A percentile compares a stretch with the other conserved stretches of the same genome.
phyloP scores from a whole-genome alignment of 1,140 invertebrate genomes.

The Macrotrachela quadricornifera region DNA sequence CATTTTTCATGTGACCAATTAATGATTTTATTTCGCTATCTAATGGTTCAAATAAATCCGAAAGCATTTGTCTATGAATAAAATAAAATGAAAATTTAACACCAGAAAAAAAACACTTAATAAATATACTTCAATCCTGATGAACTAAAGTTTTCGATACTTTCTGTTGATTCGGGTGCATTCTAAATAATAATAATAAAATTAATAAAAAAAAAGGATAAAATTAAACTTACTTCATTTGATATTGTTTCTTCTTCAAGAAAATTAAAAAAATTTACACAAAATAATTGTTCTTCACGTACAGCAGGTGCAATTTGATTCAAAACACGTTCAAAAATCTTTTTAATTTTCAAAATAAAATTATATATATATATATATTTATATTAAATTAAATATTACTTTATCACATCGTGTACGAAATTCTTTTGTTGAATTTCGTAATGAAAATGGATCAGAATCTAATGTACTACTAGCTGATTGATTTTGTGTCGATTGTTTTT shows the following conservation, averaged over 20 bases:
- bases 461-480: no score
- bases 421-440: no score
- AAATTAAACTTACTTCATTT: not conserved
- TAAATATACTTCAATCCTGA: not conserved
- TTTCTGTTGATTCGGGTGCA: slow-evolving; percentile 27
- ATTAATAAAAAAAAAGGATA: not conserved
- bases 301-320: slow-evolving; percentile 72
- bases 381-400: no score
- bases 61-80: not conserved
- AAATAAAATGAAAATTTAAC: no score
- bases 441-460: no score
- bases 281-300: slow-evolving; percentile 81
- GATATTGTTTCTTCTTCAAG: slow-evolving; percentile 11
- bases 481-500: no score
- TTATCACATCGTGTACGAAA: no score
- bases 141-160: slow-evolving; percentile 12
- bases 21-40: not conserved
- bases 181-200: slow-evolving; percentile 12
- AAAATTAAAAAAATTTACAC: slow-evolving; percentile 69
- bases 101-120: no score
- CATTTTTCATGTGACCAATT: not conserved
- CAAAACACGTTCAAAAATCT: slow-evolving; percentile 53
- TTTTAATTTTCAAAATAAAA: not conserved
- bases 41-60: not conserved
- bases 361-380: no score